Percentiles rank a stretch among this genome's conserved stretches.
Evolutionary conservation across 2,888 invertebrate species (phyloP).

Genomic region (Lasioglossum morio): DNA sequence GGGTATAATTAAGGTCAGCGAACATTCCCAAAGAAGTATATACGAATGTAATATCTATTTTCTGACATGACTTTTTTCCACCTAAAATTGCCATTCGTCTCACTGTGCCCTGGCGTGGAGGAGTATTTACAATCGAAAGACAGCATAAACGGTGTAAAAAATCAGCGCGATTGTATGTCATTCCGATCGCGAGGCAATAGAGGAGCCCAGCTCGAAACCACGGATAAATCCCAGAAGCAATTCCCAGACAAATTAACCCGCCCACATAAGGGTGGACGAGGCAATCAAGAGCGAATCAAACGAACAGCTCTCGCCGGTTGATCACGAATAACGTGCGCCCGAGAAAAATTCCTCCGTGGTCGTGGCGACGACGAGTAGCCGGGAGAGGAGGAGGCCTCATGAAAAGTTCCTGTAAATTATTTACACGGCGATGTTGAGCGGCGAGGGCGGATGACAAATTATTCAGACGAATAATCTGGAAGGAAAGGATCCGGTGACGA

Average conservation of each 20-base stretch:
- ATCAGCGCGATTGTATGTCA: not conserved
- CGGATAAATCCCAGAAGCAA: slow-evolving; percentile 8
- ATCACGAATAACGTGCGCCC: slow-evolving; percentile 4
- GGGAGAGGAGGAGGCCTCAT: not conserved
- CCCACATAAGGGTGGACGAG: not conserved
- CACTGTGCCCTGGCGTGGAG: too few species aligned
- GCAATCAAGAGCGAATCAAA: not conserved
- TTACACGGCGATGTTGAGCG: slow-evolving; percentile 32
- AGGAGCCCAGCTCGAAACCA: too few species aligned
- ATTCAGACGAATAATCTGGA: slow-evolving; percentile 44
- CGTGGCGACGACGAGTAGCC: not conserved
- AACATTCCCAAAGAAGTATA: too few species aligned
- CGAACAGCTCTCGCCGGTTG: not conserved
- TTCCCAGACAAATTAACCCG: slow-evolving; percentile 15
- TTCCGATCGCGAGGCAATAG: not conserved
- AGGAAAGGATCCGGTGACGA: slow-evolving; percentile 44
- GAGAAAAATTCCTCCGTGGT: slow-evolving; percentile 12
- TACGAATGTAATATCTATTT: too few species aligned
- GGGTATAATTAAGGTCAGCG: too few species aligned
- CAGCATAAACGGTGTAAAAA: not conserved
- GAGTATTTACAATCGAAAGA: not conserved
- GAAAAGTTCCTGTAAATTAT: slow-evolving; percentile 45
- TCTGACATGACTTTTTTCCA: too few species aligned
- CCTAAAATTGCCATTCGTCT: too few species aligned
- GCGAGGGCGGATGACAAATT: slow-evolving; percentile 10